Percentiles rank a stretch among this genome's conserved stretches.
Conservation (phyloP, 2,888 invertebrate genomes). For the Agrochola lota region DNA sequence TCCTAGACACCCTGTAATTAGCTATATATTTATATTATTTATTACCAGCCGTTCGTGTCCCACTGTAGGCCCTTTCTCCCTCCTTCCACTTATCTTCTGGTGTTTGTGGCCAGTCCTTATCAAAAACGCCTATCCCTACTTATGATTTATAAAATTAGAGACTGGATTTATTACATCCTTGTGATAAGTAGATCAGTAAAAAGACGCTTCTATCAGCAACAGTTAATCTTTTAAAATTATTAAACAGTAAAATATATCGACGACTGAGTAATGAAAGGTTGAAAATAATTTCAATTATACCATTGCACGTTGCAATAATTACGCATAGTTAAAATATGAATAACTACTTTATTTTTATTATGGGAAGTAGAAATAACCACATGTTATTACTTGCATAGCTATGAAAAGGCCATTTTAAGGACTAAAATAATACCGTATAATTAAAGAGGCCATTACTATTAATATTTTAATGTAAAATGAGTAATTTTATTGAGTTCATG, state of each 20-base stretch:
- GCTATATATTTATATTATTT: no score
- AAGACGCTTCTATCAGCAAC: background rate
- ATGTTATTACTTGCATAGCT: background rate
- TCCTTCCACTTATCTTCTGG: no score
- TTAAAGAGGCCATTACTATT: background rate
- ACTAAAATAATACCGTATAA: constrained; percentile 26
- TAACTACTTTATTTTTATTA: background rate
- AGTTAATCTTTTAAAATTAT: background rate
- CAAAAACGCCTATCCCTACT: no score
- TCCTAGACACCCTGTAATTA: no score
- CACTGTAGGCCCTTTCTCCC: no score
- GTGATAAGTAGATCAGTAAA: background rate
- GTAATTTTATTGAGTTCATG: constrained; percentile 11
- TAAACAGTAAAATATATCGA: background rate
- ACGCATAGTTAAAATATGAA: background rate
- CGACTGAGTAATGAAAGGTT: background rate
- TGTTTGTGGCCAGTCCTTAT: no score
- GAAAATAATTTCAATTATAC: constrained; percentile 26
- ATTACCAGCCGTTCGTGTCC: no score
- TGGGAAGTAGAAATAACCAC: background rate
- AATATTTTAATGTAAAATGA: constrained; percentile 22
- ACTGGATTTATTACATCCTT: background rate
- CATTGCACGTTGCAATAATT: constrained; percentile 10
- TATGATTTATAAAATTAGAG: background rate
- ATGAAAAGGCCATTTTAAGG: background rate